Percentiles rank a stretch among this genome's conserved stretches.
These are phyloP conservation scores for Acinonyx jubatus DNA, from an alignment of 2,113 vertebrate species.

Conservation along the genomic window DNA sequence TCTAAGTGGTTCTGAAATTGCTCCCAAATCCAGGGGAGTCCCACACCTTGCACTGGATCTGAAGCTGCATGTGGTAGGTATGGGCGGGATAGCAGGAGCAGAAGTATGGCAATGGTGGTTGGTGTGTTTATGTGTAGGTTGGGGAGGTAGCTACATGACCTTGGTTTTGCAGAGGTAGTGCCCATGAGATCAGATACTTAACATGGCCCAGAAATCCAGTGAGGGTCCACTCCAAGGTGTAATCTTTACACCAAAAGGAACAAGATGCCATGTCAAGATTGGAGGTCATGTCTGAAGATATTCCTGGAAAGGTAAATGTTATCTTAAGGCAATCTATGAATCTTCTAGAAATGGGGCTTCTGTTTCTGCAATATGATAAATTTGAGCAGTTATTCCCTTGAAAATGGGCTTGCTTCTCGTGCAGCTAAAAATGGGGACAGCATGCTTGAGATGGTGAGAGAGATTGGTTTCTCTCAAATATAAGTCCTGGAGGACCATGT, in stretches of 20 bases:
- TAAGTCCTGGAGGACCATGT: background rate
- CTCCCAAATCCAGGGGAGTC: background rate
- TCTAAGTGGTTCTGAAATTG: background rate
- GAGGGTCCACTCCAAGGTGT: background rate
- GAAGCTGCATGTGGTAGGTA: background rate
- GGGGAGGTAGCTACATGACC: background rate
- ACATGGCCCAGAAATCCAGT: background rate
- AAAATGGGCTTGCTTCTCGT: background rate
- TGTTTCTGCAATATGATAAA: background rate
- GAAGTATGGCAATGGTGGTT: too few relatives aligned
- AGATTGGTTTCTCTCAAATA: background rate
- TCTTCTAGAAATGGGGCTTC: background rate
- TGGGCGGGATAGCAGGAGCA: rapidly evolving
- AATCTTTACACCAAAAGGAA: background rate
- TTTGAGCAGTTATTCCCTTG: background rate
- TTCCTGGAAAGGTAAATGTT: background rate
- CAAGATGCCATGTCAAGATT: background rate
- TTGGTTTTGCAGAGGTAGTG: background rate
- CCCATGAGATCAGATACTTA: background rate
- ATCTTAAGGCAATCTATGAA: background rate
- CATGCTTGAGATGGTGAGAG: background rate
- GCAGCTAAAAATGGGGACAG: background rate
- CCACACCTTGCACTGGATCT: background rate
- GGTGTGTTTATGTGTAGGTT: background rate
- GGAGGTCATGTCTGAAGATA: background rate